Evolutionary conservation across 1,140 invertebrate genomes (phyloP).

Genomic region (Ectropis grisescens): DNA sequence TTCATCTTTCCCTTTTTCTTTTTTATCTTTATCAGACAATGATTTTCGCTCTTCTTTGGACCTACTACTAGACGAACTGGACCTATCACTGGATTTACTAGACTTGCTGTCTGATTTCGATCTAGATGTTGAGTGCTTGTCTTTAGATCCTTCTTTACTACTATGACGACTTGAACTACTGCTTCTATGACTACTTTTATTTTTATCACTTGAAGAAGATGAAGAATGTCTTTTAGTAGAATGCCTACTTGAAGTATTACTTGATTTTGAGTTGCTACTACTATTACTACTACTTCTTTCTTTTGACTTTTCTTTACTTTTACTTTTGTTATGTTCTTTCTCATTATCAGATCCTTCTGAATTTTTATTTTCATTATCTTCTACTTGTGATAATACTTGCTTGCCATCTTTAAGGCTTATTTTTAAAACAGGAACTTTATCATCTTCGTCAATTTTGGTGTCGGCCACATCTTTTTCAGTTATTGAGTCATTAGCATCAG

Average conservation of each 20-base stretch:
- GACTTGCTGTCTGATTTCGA: conserved; percentile 52
- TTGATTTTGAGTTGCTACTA: conserved; percentile 66
- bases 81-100: conserved; percentile 31
- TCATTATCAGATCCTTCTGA: conserved; percentile 47
- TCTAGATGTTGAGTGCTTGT: conserved; percentile 49
- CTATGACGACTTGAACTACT: conserved; percentile 52
- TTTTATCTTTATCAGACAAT: conserved; percentile 34
- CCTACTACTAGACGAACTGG: conserved; percentile 34
- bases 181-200: conserved; percentile 50
- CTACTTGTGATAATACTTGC: conserved; percentile 78
- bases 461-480: conserved; percentile 6
- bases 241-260: conserved; percentile 63
- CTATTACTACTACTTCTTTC: conserved; percentile 62
- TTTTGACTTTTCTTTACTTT: conserved; percentile 46
- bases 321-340: conserved; percentile 61
- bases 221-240: conserved; percentile 66
- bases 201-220: conserved; percentile 61
- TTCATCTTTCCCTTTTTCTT: conserved; percentile 57
- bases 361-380: conserved; percentile 48
- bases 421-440: conserved; percentile 68
- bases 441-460: conserved; percentile 47
- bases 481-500: conserved; percentile 9
- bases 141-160: conserved; percentile 56
- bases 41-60: conserved; percentile 18
- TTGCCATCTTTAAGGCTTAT: conserved; percentile 82